These are phyloP conservation scores for Sialia sialis DNA, from an alignment of 2,113 vertebrate genomes.

Conservation along the genomic window DNA sequence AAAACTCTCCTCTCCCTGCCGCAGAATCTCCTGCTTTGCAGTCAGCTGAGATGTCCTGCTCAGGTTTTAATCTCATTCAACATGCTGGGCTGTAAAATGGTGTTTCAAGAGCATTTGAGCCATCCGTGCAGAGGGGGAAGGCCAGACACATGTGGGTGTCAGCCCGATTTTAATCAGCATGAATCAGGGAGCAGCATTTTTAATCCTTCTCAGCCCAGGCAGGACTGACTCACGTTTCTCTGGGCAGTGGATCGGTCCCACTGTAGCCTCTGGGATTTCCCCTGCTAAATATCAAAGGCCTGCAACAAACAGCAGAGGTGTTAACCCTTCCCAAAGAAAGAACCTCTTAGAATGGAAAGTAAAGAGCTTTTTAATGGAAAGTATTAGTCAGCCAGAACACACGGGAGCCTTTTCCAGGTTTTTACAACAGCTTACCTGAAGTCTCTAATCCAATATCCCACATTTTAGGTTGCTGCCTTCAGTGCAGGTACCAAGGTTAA, in stretches of 20 bases:
- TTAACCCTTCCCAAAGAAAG: slow-evolving; percentile 2
- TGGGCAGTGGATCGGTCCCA: neutral
- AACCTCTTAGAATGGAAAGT: slow-evolving; percentile 29
- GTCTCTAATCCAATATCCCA: neutral
- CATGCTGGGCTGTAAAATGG: neutral
- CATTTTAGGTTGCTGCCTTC: neutral
- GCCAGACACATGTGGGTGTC: slow-evolving; percentile 49
- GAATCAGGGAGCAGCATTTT: slow-evolving; percentile 1
- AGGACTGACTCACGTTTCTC: slow-evolving; percentile 40
- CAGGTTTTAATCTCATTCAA: neutral
- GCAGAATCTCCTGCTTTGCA: neutral
- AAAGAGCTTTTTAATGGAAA: slow-evolving; percentile 28
- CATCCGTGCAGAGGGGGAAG: neutral
- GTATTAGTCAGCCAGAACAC: neutral
- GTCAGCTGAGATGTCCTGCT: neutral
- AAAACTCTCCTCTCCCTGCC: neutral
- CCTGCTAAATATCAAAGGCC: slow-evolving; percentile 43
- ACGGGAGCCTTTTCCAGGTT: neutral
- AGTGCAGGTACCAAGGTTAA: neutral
- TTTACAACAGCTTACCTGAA: neutral
- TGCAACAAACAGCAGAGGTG: neutral
- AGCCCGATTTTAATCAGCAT: slow-evolving; percentile 40
- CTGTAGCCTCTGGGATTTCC: slow-evolving; percentile 37
- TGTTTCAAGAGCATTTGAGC: neutral
- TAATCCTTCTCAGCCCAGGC: neutral